These are phyloP conservation scores for Athene cunicularia DNA, from an alignment of 2,113 vertebrate species.

Conservation along the genomic window DNA sequence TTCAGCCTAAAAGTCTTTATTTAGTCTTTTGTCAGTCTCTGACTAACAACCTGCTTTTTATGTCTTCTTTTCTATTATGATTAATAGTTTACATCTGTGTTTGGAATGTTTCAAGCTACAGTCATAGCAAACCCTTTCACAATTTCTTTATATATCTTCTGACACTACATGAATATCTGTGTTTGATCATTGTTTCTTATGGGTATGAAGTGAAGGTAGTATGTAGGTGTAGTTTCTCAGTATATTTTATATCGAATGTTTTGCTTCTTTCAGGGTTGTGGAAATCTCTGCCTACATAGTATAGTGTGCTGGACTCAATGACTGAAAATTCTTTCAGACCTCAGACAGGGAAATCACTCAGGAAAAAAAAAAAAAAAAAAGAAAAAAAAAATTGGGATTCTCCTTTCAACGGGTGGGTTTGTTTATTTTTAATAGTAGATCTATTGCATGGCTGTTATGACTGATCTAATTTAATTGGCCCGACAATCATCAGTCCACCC, in stretches of 20 bases:
- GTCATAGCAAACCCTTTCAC: neutral
- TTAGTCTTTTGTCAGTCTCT: constrained; percentile 14
- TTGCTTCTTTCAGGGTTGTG: neutral
- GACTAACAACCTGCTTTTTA: constrained; percentile 2
- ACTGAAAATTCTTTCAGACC: neutral
- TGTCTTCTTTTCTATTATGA: constrained; percentile 22
- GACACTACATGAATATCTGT: neutral
- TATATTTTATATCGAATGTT: neutral
- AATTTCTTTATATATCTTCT: neutral
- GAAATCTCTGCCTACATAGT: neutral
- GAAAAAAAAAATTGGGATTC: neutral
- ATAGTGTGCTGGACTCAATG: neutral
- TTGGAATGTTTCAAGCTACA: constrained; percentile 1
- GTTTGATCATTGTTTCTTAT: constrained; percentile 7
- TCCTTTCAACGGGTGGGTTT: neutral
- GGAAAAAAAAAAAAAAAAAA: neutral
- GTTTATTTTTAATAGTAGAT: neutral
- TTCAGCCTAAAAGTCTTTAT: constrained; percentile 16
- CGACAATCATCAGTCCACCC: neutral
- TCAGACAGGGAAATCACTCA: neutral
- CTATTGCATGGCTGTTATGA: neutral
- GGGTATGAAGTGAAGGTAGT: neutral
- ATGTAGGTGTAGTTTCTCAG: neutral
- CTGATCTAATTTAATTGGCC: neutral
- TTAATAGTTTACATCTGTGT: constrained; percentile 45